These are phyloP conservation scores for Bambusicola thoracicus DNA, from an alignment of 2,113 vertebrate species.

Conservation along the genomic window DNA sequence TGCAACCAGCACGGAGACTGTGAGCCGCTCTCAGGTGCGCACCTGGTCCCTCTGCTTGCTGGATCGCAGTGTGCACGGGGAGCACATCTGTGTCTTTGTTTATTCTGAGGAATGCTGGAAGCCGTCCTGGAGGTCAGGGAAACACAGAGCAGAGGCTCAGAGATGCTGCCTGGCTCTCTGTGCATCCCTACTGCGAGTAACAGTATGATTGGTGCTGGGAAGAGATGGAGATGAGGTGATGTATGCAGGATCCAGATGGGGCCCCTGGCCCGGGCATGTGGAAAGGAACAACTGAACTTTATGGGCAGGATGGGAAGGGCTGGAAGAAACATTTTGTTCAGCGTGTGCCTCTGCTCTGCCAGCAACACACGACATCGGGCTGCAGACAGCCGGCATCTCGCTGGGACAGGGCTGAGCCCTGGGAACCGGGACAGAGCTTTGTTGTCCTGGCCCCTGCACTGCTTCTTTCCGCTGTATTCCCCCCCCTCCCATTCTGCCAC, in stretches of 20 bases:
- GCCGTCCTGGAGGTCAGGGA: neutral
- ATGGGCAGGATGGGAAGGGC: neutral
- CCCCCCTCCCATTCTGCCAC: slow-evolving; percentile 1
- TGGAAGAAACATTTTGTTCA: neutral
- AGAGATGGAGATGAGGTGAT: neutral
- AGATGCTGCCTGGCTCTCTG: neutral
- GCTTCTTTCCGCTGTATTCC: slow-evolving; percentile 29
- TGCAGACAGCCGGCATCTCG: fast-evolving
- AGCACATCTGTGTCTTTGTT: neutral
- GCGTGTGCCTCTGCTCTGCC: neutral
- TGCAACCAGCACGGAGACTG: slow-evolving; percentile 91
- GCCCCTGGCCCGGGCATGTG: neutral
- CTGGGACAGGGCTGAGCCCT: neutral
- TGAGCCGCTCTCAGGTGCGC: slow-evolving; percentile 84
- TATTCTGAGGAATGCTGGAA: neutral
- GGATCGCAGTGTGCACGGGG: fast-evolving
- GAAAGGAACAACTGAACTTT: fast-evolving
- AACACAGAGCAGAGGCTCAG: neutral
- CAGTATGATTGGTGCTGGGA: neutral
- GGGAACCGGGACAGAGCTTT: neutral
- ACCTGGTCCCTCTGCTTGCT: fast-evolving
- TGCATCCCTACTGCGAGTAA: neutral
- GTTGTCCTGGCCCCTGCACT: neutral
- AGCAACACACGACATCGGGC: neutral
- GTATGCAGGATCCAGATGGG: fast-evolving